phyloP scores from a whole-genome alignment of 2,113 vertebrate genomes.

The Phyllostomus discolor region DNA sequence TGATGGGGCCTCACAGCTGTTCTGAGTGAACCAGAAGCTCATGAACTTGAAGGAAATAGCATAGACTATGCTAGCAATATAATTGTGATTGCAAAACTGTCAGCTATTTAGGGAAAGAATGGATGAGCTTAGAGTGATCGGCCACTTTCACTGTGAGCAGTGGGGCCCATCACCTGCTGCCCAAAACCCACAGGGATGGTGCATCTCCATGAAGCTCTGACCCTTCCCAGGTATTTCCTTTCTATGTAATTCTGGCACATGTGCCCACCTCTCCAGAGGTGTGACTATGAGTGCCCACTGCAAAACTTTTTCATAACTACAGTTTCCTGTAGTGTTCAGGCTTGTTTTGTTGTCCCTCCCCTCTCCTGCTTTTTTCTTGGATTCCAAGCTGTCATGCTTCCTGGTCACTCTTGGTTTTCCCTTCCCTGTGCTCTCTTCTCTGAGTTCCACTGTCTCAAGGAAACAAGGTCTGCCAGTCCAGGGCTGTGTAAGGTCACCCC shows the following conservation, averaged over 20 bases:
- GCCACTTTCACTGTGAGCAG: neutral
- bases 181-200: neutral
- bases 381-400: neutral
- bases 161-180: neutral
- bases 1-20: neutral
- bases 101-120: neutral
- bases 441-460: neutral
- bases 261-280: neutral
- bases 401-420: neutral
- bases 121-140: neutral
- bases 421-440: neutral
- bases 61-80: neutral
- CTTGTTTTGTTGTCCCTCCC: neutral
- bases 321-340: neutral
- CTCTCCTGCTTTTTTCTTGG: neutral
- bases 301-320: neutral
- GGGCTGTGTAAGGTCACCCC: too few relatives aligned
- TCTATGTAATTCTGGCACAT: fast-evolving
- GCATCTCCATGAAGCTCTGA: neutral
- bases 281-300: neutral
- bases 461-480: neutral
- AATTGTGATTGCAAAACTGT: neutral
- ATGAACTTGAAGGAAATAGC: constrained; percentile 22
- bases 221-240: neutral
- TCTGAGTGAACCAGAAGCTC: neutral